phyloP scores from a whole-genome alignment of 2,113 vertebrate species.

The Silurus asotus region DNA sequence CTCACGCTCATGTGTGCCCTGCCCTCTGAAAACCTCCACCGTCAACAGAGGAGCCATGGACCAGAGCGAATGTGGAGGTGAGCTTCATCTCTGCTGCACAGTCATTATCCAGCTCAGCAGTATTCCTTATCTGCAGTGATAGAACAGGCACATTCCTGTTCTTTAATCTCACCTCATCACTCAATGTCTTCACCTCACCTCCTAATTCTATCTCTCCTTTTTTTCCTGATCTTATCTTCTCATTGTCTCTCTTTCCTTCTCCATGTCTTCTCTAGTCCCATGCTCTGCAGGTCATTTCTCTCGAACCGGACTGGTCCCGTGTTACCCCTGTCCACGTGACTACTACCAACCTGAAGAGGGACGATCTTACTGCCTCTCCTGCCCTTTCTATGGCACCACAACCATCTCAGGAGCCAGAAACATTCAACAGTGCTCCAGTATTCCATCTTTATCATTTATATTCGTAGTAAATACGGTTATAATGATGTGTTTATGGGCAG shows the following conservation, averaged over 20 bases:
- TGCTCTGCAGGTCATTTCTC: constrained; percentile 91
- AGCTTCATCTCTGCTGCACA: constrained; percentile 37
- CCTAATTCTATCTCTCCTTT: not conserved
- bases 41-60: constrained; percentile 90
- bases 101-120: not conserved
- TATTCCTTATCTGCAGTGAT: not conserved
- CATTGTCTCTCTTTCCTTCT: not conserved
- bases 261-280: constrained; percentile 75
- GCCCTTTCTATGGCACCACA: constrained; percentile 96
- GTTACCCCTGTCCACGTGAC: constrained; percentile 91
- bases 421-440: constrained; percentile 95
- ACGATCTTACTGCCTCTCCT: constrained; percentile 93
- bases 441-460: constrained; percentile 55
- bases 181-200: not conserved
- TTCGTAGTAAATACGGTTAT: not conserved
- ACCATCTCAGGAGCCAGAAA: constrained; percentile 82
- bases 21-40: constrained; percentile 84
- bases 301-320: constrained; percentile 90
- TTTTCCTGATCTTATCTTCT: not conserved
- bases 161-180: constrained; percentile 10
- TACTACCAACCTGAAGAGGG: constrained; percentile 93
- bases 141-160: constrained; percentile 6
- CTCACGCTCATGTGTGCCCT: constrained; percentile 80
- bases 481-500: not conserved
- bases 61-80: constrained; percentile 89